phyloP scores from a whole-genome alignment of 1,140 invertebrate species.

The Vanessa tameamea region DNA sequence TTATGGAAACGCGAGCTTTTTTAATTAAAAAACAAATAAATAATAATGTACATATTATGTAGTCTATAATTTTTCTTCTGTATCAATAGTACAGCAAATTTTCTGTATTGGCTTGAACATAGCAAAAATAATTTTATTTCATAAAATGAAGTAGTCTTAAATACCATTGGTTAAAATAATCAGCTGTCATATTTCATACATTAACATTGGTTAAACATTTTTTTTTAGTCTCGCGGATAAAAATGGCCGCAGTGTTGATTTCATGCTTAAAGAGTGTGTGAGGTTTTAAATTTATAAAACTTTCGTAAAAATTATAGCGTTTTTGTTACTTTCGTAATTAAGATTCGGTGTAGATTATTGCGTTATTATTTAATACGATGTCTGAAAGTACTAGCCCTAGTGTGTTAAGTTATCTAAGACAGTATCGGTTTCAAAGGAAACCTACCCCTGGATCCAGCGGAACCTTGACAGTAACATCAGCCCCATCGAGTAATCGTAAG shows the following conservation, averaged over 20 bases:
- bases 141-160: neutral
- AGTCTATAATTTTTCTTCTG: neutral
- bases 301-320: slow-evolving; percentile 43
- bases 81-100: neutral
- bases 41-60: neutral
- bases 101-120: neutral
- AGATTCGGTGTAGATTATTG: slow-evolving; percentile 32
- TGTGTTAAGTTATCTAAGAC: slow-evolving; percentile 76
- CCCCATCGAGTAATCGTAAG: slow-evolving; percentile 62
- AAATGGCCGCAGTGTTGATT: slow-evolving; percentile 76
- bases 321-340: slow-evolving; percentile 42
- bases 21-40: neutral
- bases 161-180: slow-evolving; percentile 36
- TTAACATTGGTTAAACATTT: slow-evolving; percentile 44
- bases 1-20: neutral
- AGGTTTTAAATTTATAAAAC: slow-evolving; percentile 51
- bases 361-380: slow-evolving; percentile 54
- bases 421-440: slow-evolving; percentile 78
- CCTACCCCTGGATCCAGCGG: slow-evolving; percentile 60
- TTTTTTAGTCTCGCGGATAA: slow-evolving; percentile 71
- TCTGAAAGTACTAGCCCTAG: slow-evolving; percentile 74
- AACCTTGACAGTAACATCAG: slow-evolving; percentile 58
- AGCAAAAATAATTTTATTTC: slow-evolving; percentile 3
- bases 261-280: slow-evolving; percentile 56
- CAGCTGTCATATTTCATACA: slow-evolving; percentile 35